Evolutionary conservation across 2,888 invertebrate genomes (phyloP), one percentile per base, ranked within the genome.

Genomic region (Strigamia maritima): DNA sequence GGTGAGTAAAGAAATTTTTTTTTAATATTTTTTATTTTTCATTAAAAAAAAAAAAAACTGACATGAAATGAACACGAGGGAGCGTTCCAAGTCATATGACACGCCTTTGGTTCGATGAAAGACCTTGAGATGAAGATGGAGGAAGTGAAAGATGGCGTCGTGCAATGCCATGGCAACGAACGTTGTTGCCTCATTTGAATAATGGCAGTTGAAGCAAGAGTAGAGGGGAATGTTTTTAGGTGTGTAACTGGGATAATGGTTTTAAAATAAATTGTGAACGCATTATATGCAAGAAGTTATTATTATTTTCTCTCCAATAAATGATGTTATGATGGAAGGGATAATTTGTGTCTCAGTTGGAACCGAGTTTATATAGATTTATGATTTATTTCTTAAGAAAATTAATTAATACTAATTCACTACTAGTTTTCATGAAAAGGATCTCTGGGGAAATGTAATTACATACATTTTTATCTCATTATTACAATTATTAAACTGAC

Each of bases 1-100:
- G 79, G 81, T 81, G 60, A 81, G 81, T 79, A 40, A 14, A 19
- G 16, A 35, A 26, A 54, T 28, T 49, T 77, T 60, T 38, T 76
- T 40, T 19, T 12, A 26, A 26, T 74, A 26, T 74, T 74, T 74
- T 74, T 22, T 2, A n/a, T 1, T 44, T 44, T n/a, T n/a, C n/a
- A n/a, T 54, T 19, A 54, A 54, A 70, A 16, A 70, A 70, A 70
- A 70, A 70, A 70, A 70, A 70, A 16, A 0, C 28, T 28, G 12
- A 70, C 28, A 14, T 24, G 22, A 22, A 60, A 22, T 24, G 24
- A 60, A 22, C 60, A 22, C 70, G 26, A 54, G 54, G 22, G 70
- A 70, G 70, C 70, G 70, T 70, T 70, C 70, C 70, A 70, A 70
- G 70, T 70, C 70, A 70, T 70, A 26, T 70, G 70, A 26, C 70